These are phyloP conservation scores for Scrobipalpa atriplicella DNA, from an alignment of 2,888 invertebrate genomes.

Conservation along the genomic window DNA sequence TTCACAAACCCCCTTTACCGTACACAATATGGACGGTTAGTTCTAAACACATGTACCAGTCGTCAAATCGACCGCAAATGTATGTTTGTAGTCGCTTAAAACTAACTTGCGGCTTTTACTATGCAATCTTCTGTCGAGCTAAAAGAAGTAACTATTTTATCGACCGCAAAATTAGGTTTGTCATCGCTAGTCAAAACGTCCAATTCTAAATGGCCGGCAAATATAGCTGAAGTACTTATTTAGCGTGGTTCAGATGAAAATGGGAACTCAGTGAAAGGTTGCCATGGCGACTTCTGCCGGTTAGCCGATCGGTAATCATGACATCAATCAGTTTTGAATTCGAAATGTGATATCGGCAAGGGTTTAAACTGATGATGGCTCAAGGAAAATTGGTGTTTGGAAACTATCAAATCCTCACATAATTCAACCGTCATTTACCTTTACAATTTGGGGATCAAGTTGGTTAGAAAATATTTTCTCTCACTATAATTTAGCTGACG, in stretches of 20 bases:
- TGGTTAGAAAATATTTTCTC: too few relatives aligned
- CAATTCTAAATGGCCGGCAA: slow-evolving; percentile 51
- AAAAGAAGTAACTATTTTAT: neutral
- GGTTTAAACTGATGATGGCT: slow-evolving; percentile 2
- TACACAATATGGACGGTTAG: slow-evolving; percentile 23
- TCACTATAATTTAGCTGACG: too few relatives aligned
- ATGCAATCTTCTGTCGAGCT: neutral
- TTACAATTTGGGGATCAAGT: too few relatives aligned
- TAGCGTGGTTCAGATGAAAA: slow-evolving; percentile 43
- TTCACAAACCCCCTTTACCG: slow-evolving; percentile 33
- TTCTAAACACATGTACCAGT: neutral
- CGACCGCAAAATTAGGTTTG: slow-evolving; percentile 41
- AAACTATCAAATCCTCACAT: too few relatives aligned
- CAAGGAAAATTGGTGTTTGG: neutral
- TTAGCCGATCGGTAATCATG: slow-evolving; percentile 63
- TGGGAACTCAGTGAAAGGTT: slow-evolving; percentile 45
- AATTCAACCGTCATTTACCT: too few relatives aligned
- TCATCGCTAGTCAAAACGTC: slow-evolving; percentile 41
- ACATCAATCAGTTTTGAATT: slow-evolving; percentile 64
- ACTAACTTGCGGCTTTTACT: neutral
- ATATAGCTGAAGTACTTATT: slow-evolving; percentile 45
- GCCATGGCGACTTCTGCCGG: slow-evolving; percentile 54
- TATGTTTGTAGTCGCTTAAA: slow-evolving; percentile 8
- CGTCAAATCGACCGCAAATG: neutral
- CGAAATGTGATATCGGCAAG: slow-evolving; percentile 33